phyloP scores from a whole-genome alignment of 2,888 invertebrate species.

The Strigamia crassipes region DNA sequence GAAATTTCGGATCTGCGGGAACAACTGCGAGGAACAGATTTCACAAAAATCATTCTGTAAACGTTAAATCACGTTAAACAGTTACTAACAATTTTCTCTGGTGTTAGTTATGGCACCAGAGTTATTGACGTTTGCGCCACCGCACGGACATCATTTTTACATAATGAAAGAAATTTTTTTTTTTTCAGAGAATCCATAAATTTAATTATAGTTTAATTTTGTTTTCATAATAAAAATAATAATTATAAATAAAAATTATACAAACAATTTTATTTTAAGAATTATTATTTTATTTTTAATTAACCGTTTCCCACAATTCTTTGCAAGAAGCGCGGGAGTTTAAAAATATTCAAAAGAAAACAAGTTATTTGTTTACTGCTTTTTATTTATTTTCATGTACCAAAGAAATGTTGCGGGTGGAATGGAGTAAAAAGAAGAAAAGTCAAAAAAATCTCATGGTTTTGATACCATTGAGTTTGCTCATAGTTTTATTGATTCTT shows the following conservation, averaged over 20 bases:
- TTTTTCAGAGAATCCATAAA: no score
- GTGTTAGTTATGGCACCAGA: neutral
- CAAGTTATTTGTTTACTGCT: neutral
- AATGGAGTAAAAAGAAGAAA: neutral
- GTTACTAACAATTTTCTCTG: no score
- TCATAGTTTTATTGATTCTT: constrained; percentile 4
- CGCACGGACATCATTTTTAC: no score
- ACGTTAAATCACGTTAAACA: neutral
- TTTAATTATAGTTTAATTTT: no score
- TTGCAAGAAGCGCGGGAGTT: no score
- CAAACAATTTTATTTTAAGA: neutral
- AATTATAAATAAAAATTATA: no score
- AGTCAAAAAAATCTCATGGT: neutral
- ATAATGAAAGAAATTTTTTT: no score
- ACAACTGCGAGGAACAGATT: neutral
- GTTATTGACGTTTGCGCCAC: neutral
- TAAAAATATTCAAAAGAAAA: neutral
- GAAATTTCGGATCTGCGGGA: neutral
- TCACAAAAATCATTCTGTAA: neutral
- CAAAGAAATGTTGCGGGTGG: no score
- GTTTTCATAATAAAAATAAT: no score
- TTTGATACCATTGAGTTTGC: neutral
- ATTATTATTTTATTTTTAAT: no score
- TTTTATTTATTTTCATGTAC: no score
- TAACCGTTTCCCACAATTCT: no score